Evolutionary conservation across 2,888 invertebrate genomes (phyloP).

Genomic region (Ichneumoninae sp.): DNA sequence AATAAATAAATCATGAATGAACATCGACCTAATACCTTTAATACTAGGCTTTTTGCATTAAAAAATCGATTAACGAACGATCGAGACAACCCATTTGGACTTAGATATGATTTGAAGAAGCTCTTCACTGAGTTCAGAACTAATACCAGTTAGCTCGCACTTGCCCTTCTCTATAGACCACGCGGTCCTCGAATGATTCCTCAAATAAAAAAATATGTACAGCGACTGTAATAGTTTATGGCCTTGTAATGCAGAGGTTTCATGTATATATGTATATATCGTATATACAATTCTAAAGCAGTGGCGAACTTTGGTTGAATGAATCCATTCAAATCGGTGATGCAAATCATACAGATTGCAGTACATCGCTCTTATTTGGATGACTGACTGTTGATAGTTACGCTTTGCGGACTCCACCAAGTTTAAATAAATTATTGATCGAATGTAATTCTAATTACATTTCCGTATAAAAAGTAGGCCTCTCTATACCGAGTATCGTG

Average conservation of each 20-base stretch:
- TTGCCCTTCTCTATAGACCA: background rate
- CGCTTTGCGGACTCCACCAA: background rate
- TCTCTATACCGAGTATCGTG: conserved; percentile 90
- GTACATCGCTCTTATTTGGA: conserved; percentile 1
- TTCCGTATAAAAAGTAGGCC: conserved; percentile 94
- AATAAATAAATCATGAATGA: conserved; percentile 57
- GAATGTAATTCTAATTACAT: conserved; percentile 85
- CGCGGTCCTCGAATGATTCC: background rate
- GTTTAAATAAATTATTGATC: background rate
- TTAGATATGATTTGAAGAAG: conserved; percentile 48
- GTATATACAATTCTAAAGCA: conserved; percentile 45
- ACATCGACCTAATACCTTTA: conserved; percentile 35
- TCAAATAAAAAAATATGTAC: conserved; percentile 52
- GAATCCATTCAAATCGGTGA: conserved; percentile 5
- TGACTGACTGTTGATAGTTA: background rate
- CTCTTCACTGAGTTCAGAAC: conserved; percentile 11
- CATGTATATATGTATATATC: background rate
- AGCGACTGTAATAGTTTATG: conserved; percentile 26
- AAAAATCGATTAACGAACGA: conserved; percentile 11
- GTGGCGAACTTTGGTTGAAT: conserved; percentile 7
- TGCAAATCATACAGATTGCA: background rate
- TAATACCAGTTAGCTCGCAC: conserved; percentile 1
- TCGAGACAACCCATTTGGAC: conserved; percentile 53
- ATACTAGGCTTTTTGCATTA: conserved; percentile 28
- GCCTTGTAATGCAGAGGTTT: conserved; percentile 26